Base-by-base conservation (phyloP, 2,113 vertebrate genomes). In the Pterophyllum scalare region DNA sequence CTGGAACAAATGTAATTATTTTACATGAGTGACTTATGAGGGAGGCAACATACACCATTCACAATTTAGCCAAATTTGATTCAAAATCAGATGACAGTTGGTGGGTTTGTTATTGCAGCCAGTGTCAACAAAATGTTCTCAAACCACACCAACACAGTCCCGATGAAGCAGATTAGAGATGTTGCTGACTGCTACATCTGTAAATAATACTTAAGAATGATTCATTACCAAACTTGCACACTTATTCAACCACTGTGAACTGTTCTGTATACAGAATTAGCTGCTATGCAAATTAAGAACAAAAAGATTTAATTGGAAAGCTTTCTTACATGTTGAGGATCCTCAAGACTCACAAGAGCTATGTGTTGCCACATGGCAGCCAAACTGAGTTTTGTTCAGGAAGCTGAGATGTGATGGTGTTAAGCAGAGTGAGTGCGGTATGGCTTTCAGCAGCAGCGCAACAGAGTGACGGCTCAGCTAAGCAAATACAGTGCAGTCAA, bases 391-490 rank as follows among this genome's bases (percentile, higher is more conserved):
- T 81, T 60, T 80, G 70, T 59, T 82, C 15, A 59, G 52, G 26
- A 64, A 31, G 38, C 31, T 0, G 7, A 56, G 72, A 70, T 5
- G 8, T 61, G 65, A 70, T 3, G 10, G 61, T 15, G 15, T 61
- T 20, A 20, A 17, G 64, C 22, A 20, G n/a, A 20, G 62, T 13
- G 6, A n/a, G 15, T 38, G 79, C 24, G 67, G 67, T n/a, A 46
- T 3, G 17, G 20, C 61, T 80, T 60, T 60, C 31, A 70, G n/a
- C 76, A 56, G 77, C 65, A 72, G 72, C 19, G 77, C 58, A 40
- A 31, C 49, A 84, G 61, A 80, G 7, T 17, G 74, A 74, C 3
- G 1, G 4, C 54, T 40, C 1, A 5, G 75, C 75, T 49, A 20
- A 77, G 33, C 33, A 62, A 76, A 82, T 79, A 52, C n/a, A 76